These are phyloP conservation scores for Cremastobaeus sp. DNA, from an alignment of 2,888 invertebrate species.

Conservation along the genomic window DNA sequence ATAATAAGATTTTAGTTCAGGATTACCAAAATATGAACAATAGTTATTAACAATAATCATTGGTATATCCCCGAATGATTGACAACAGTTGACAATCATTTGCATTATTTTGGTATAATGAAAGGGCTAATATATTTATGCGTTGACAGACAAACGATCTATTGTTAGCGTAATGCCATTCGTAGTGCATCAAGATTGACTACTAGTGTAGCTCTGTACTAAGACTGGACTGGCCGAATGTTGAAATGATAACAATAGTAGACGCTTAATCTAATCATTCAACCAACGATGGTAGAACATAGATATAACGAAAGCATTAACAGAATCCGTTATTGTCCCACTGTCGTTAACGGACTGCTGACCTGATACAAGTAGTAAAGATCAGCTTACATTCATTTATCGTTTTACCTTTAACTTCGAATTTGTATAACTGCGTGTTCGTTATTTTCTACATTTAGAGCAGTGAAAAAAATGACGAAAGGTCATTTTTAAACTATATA, in stretches of 20 bases:
- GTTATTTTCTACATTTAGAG: too few relatives aligned
- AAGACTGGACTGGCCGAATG: slow-evolving; percentile 20
- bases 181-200: slow-evolving; percentile 9
- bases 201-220: slow-evolving; percentile 6
- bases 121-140: slow-evolving; percentile 26
- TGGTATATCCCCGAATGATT: background rate
- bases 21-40: background rate
- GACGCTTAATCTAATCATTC: slow-evolving; percentile 33
- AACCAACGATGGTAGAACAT: slow-evolving; percentile 23
- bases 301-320: slow-evolving; percentile 34
- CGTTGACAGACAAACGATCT: slow-evolving; percentile 23
- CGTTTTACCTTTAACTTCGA: too few relatives aligned
- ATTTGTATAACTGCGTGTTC: too few relatives aligned
- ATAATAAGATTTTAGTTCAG: too few relatives aligned
- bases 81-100: background rate
- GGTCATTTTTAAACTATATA: too few relatives aligned
- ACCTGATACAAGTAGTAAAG: slow-evolving; percentile 23
- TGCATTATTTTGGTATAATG: slow-evolving; percentile 10
- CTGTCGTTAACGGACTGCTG: slow-evolving; percentile 38
- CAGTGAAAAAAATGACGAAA: too few relatives aligned
- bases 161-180: slow-evolving; percentile 32
- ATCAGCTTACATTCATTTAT: slow-evolving; percentile 23
- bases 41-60: slow-evolving; percentile 1
- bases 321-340: slow-evolving; percentile 36
- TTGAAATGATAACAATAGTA: slow-evolving; percentile 30